phyloP scores from a whole-genome alignment of 1,140 invertebrate species.

The Ceratina calcarata region DNA sequence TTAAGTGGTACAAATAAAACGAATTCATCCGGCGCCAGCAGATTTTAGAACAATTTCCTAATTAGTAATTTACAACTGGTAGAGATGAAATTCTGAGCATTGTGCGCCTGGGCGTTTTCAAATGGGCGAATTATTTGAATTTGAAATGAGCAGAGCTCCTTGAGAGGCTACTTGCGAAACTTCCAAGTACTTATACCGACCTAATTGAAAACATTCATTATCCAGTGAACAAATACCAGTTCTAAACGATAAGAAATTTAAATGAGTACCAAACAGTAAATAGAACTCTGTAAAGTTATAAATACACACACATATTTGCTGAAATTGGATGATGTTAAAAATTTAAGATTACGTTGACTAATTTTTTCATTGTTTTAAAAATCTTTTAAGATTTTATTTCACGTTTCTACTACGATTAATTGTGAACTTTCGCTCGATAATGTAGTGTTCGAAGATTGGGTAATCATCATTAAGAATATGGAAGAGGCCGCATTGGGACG shows the following conservation, averaged over 20 bases:
- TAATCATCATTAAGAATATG: conserved; percentile 43
- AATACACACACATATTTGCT: too few relatives aligned
- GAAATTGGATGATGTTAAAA: too few relatives aligned
- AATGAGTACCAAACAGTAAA: too few relatives aligned
- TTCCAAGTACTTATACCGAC: background rate
- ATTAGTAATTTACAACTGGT: background rate
- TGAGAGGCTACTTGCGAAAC: background rate
- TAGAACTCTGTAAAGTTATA: too few relatives aligned
- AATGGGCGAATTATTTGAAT: background rate
- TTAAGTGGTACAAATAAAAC: too few relatives aligned
- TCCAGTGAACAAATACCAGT: background rate
- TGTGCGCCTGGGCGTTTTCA: background rate
- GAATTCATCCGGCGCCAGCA: too few relatives aligned
- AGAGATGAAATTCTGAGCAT: background rate
- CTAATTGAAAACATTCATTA: conserved; percentile 3
- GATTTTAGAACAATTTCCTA: background rate
- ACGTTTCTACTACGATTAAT: background rate
- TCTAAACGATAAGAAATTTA: too few relatives aligned
- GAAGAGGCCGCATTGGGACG: conserved; percentile 21
- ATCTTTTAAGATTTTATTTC: too few relatives aligned
- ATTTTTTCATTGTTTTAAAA: too few relatives aligned
- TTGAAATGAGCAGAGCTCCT: background rate
- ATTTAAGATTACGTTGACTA: too few relatives aligned
- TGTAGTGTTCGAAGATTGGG: background rate
- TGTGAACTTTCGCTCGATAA: background rate